Evolutionary conservation across 1,140 invertebrate genomes (phyloP).

Genomic region (Atta texana): DNA sequence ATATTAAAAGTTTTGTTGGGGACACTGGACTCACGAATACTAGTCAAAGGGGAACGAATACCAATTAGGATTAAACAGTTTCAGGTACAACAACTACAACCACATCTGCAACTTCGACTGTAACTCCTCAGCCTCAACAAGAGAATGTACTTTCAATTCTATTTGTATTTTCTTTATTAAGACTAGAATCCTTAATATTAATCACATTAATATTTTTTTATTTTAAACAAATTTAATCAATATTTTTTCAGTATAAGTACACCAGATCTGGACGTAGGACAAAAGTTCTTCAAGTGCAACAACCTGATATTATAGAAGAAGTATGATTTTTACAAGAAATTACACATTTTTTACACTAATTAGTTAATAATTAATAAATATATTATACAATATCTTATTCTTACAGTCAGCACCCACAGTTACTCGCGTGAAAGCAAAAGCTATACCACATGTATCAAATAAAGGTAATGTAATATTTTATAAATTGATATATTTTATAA

Average conservation of each 20-base stretch:
- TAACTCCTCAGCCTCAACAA: conserved; percentile 68
- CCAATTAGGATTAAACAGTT: conserved; percentile 3
- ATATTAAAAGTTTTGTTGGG: no score
- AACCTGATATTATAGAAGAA: conserved; percentile 82
- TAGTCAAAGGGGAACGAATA: no score
- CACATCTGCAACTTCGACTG: conserved; percentile 63
- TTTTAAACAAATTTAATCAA: background rate
- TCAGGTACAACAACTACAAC: conserved; percentile 66
- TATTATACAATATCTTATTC: background rate
- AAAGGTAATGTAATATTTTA: conserved; percentile 58
- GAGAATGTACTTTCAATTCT: conserved; percentile 70
- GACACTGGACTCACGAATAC: no score
- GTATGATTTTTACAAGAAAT: conserved; percentile 61
- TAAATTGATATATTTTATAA: conserved; percentile 24
- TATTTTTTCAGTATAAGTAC: conserved; percentile 74
- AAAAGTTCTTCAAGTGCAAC: conserved; percentile 75
- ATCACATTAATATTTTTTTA: conserved; percentile 23
- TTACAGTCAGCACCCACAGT: conserved; percentile 34
- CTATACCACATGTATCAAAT: conserved; percentile 75
- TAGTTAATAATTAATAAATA: background rate
- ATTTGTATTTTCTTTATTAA: conserved; percentile 30
- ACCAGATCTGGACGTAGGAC: conserved; percentile 73
- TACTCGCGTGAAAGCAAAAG: conserved; percentile 63
- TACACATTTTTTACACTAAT: conserved; percentile 2
- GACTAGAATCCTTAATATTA: conserved; percentile 7